Base-by-base conservation (phyloP, 2,113 vertebrate genomes). In the Lagopus leucura region DNA sequence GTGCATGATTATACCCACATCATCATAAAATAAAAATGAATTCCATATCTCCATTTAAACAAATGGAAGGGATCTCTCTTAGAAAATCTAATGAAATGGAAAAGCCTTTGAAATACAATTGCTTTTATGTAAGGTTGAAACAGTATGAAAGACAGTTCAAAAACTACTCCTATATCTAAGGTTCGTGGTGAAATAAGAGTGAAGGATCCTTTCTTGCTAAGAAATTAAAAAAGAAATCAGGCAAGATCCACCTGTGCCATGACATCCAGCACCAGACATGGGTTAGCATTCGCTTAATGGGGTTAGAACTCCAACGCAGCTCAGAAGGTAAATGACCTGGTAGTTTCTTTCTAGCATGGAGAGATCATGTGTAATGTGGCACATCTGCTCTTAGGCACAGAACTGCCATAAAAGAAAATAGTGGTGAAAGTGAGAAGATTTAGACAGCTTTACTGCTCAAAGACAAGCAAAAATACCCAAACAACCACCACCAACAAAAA, bases 81-180 rank as follows among this genome's bases (percentile, higher is more conserved):
- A 72, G 30, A 86, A 83, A 80, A 77, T 4, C 10, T 40, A 42
- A 17, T 47, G 25, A 80, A 34, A 48, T 52, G 42, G 67, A 80
- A 86, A 66, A 77, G 30, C 24, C 36, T 63, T 83, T 74, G 48
- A 61, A 83, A 57, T 50, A 58, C 32, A 67, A 70, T 27, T 90
- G 54, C 14, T 30, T 66, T 79, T 40, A 80, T 10, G 64, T 38
- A 71, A 52, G 11, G 3, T 22, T 67, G 40, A 66, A 70, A 40
- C 18, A 73, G 30, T 58, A 63, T 43, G 27, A 85, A 86, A 92
- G 70, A 7, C 24, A 65, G 42, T 24, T 58, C 0, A 1, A 70
- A 69, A 79, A 43, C 54, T 21, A 73, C 24, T 32, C 12, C 48
- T 78, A 3, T 13, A 34, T 27, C 21, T 72, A 60, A 87, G 88